phyloP scores from a whole-genome alignment of 2,888 invertebrate species.

The Amphipoea lucens region DNA sequence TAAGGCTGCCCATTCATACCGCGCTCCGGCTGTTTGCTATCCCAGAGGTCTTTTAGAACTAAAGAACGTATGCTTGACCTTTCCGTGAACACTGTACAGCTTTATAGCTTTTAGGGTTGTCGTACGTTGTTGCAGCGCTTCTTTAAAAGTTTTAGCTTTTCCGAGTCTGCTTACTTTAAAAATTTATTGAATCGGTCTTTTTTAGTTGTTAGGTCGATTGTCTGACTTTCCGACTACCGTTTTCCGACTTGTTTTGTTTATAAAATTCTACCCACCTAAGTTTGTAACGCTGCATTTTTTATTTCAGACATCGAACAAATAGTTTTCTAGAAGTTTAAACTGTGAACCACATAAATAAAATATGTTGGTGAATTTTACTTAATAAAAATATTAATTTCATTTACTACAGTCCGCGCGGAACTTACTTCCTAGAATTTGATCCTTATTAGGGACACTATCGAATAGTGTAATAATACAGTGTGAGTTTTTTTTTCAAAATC shows the following conservation, averaged over 20 bases:
- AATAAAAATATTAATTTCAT: background rate
- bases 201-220: background rate
- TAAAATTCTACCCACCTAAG: background rate
- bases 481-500: no score
- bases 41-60: slow-evolving; percentile 40
- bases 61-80: slow-evolving; percentile 52
- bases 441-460: no score
- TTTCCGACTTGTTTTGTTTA: background rate
- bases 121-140: background rate
- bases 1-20: slow-evolving; percentile 46
- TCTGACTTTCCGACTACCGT: background rate
- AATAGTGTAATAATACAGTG: no score
- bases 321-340: background rate
- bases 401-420: no score
- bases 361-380: background rate
- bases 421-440: no score
- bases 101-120: slow-evolving; percentile 30
- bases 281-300: background rate
- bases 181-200: background rate
- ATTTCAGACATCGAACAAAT: background rate
- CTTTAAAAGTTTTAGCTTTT: background rate
- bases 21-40: slow-evolving; percentile 38
- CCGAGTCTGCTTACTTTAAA: background rate
- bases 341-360: background rate
- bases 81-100: slow-evolving; percentile 24